A percentile compares a stretch with the other conserved stretches of the same genome.
phyloP scores from a whole-genome alignment of 2,797 vertebrate species.

The Sebastes itinus region DNA sequence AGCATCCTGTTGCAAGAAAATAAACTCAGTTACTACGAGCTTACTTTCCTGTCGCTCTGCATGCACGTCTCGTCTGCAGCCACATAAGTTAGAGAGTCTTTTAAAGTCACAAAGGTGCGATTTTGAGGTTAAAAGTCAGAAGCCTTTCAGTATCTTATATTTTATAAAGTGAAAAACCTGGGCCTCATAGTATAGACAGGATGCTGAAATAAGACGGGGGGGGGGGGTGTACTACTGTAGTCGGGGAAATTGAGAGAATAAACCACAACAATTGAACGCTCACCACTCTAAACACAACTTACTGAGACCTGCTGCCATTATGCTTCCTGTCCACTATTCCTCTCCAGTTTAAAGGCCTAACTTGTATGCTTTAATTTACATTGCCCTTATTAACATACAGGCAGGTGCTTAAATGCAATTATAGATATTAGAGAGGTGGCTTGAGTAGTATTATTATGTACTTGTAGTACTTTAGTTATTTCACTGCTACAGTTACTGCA shows the following conservation, averaged over 20 bases:
- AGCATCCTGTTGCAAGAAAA: slow-evolving; percentile 54
- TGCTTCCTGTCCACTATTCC: slow-evolving; percentile 59
- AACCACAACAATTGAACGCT: slow-evolving; percentile 67
- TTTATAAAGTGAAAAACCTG: slow-evolving; percentile 15
- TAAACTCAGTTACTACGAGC: slow-evolving; percentile 2
- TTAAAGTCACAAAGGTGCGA: slow-evolving; percentile 63
- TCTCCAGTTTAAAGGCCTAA: not conserved
- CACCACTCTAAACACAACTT: slow-evolving; percentile 40
- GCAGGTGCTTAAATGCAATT: not conserved
- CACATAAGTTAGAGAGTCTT: not conserved
- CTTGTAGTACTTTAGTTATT: not conserved
- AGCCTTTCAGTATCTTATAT: slow-evolving; percentile 2
- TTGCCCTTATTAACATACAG: not conserved
- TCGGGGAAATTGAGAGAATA: slow-evolving; percentile 51
- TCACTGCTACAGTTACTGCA: not conserved
- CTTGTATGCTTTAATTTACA: not conserved
- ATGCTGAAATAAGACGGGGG: slow-evolving; percentile 55
- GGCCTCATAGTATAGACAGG: slow-evolving; percentile 57
- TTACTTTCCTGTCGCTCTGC: slow-evolving; percentile 45
- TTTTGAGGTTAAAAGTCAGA: slow-evolving; percentile 51
- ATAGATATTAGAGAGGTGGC: not conserved
- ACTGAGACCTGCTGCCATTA: slow-evolving; percentile 23
- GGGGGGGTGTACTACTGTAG: slow-evolving; percentile 38
- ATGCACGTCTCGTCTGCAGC: not conserved
- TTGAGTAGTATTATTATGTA: not conserved